Evolutionary conservation across 2,888 invertebrate species (phyloP).

Genomic region (Cephus runcator): DNA sequence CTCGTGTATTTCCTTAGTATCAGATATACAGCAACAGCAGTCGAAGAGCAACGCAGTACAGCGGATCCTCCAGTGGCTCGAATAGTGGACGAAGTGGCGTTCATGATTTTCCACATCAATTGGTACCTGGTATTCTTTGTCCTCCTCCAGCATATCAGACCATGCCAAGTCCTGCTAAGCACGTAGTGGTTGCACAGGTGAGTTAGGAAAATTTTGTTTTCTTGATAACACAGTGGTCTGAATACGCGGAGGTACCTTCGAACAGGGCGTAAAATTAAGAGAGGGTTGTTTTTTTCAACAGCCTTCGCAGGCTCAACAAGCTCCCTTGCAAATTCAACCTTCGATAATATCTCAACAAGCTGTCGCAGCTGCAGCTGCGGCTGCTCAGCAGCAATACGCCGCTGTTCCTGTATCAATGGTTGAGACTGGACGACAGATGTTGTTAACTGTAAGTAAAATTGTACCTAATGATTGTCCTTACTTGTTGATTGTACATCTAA

Average conservation of each 20-base stretch:
- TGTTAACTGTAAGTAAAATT: conserved; percentile 72
- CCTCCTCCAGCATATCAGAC: conserved; percentile 86
- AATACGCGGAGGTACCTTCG: background rate
- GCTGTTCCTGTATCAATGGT: conserved; percentile 92
- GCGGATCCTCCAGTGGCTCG: conserved; percentile 72
- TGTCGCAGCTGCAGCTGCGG: conserved; percentile 69
- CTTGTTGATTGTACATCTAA: background rate
- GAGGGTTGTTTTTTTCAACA: conserved; percentile 18
- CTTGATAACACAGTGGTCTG: background rate
- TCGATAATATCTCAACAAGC: conserved; percentile 82
- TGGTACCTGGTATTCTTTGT: conserved; percentile 94
- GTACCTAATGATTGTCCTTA: background rate
- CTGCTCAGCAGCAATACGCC: conserved; percentile 85
- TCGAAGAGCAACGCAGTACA: conserved; percentile 66
- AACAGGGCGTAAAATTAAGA: background rate
- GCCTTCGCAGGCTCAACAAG: conserved; percentile 73
- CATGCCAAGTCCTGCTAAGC: conserved; percentile 77
- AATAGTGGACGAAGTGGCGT: conserved; percentile 63
- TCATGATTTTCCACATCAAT: conserved; percentile 86
- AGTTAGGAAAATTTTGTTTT: conserved; percentile 14
- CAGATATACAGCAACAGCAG: conserved; percentile 81
- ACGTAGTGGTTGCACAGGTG: conserved; percentile 73
- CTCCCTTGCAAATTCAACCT: conserved; percentile 80
- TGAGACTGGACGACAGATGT: conserved; percentile 85
- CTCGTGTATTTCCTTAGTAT: conserved; percentile 70